Evolutionary conservation across 2,888 invertebrate species (phyloP), one percentile per base, ranked within the genome.

Genomic region (Allacma fusca): DNA sequence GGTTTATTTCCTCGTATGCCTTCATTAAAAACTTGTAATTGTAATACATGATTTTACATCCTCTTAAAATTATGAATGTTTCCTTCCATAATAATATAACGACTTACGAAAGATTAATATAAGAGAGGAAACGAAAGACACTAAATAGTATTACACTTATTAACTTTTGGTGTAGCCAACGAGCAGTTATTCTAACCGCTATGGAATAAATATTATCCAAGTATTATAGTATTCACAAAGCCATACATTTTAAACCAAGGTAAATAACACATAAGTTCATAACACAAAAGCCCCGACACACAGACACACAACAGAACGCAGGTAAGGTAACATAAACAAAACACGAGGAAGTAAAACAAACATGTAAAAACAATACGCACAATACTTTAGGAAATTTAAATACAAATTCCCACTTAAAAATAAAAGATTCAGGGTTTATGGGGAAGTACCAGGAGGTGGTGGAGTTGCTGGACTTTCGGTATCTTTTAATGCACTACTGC

Each of bases 381-480:
- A 16, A 16, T 19, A 50, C 2, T 19, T 50, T 50, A 50, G 50
- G 50, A 4, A 50, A 40, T 5, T 40, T 50, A 50, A 50, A 16
- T 1, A 50, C 1, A 50, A 13, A 5, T 13, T 19, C 2, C 50
- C 16, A 50, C 16, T 4, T n/a, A 16, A 50, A 50, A 50, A 50
- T 50, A 50, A 50, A 16, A 50, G 50, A 13, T 5, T 4, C 5
- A 12, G 50, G 50, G 19, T 29, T 64, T 59, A 76, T 26, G 76
- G 76, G n/a, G 76, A 68, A 28, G 76, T 76, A n/a, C 76, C 76
- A 34, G 76, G 76, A 70, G 76, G 70, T 21, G 76, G 76, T 26
- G 76, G 76, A 16, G 69, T 70, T 12, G 68, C 1, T 21, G 68
- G 68, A 43, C 0, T 5, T 5, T 68, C 68, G 4, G 9, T 4